Conservation (phyloP, 2,888 invertebrate genomes). For the Conchocele bisecta region DNA sequence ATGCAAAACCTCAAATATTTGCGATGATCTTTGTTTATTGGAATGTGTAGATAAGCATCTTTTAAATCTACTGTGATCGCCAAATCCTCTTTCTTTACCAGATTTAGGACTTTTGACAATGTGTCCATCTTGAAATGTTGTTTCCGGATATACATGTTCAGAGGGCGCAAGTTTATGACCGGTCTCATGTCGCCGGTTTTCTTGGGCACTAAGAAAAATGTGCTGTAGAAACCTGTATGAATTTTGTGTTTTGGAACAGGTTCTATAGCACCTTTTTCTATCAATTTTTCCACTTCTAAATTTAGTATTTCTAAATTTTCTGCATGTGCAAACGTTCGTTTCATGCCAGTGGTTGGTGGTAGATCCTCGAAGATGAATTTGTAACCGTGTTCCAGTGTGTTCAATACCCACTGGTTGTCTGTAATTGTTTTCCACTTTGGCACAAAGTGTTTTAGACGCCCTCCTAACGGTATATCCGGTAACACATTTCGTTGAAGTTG, state of each 20-base stretch:
- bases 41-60: conserved; percentile 35
- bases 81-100: conserved; percentile 31
- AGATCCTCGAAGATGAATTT: conserved; percentile 13
- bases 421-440: conserved; percentile 22
- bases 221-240: conserved; percentile 40
- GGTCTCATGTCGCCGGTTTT: conserved; percentile 35
- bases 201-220: conserved; percentile 34
- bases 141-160: conserved; percentile 32
- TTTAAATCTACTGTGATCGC: conserved; percentile 27
- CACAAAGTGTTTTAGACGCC: conserved; percentile 7
- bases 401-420: conserved; percentile 26
- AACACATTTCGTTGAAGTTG: too few species aligned
- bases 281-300: conserved; percentile 33
- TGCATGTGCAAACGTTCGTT: conserved; percentile 1
- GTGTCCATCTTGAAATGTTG: conserved; percentile 51
- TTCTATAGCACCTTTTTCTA: conserved; percentile 30
- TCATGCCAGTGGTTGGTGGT: conserved; percentile 27
- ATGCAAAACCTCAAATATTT: conserved; percentile 24
- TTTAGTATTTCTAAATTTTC: conserved; percentile 14
- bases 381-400: conserved; percentile 8
- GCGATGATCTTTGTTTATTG: conserved; percentile 20
- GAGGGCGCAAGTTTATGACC: conserved; percentile 42
- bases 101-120: conserved; percentile 27
- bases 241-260: conserved; percentile 6
- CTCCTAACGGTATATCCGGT: conserved; percentile 47